Evolutionary conservation across 2,797 vertebrate genomes (phyloP), one percentile per base, ranked within the genome.

Genomic region (Botia kubotai): DNA sequence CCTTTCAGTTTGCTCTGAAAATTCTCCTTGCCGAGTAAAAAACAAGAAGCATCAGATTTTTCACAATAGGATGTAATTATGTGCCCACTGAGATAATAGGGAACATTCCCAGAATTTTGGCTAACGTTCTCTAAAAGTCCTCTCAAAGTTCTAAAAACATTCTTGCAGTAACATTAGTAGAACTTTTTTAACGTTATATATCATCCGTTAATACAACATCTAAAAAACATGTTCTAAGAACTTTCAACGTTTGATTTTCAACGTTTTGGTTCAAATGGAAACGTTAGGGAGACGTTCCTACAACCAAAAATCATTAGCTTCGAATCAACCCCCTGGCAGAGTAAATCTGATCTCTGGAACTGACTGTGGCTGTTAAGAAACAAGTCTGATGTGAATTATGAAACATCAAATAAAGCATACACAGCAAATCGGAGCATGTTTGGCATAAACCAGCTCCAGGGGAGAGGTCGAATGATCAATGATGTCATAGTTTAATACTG

Each of bases 401-500:
- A 46, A 71, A 63, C 19, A 50, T 21, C 4, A 71, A 16, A n/a
- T 36, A 26, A 60, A 71, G 21, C 4, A 6, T 2, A 48, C 3
- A 33, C 43, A 46, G 43, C 10, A 33, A 66, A 77, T 71, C 19
- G 4, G 0, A 17, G n/a, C 19, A 53, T 19, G 0, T 14, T 19
- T 26, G 17, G 8, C 29, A 29, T 52, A 33, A 74, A 69, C n/a
- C 62, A 48, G 73, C 52, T 75, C 29, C 21, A 19, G 65, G 75
- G 75, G 57, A 58, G 79, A 72, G 63, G 79, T 53, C 11, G 50
- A 53, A 33, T 17, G 16, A 63, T 29, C 26, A 46, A 77, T 81
- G 8, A 77, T 53, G 43, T 72, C 53, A 81, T 14, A 26, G 50
- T 68, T 72, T 43, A 77, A 55, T 65, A 26, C 6, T 39, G 33